Evolutionary conservation across 2,888 invertebrate genomes (phyloP), one percentile per base, ranked within the genome.

Genomic region (Idaea straminata): DNA sequence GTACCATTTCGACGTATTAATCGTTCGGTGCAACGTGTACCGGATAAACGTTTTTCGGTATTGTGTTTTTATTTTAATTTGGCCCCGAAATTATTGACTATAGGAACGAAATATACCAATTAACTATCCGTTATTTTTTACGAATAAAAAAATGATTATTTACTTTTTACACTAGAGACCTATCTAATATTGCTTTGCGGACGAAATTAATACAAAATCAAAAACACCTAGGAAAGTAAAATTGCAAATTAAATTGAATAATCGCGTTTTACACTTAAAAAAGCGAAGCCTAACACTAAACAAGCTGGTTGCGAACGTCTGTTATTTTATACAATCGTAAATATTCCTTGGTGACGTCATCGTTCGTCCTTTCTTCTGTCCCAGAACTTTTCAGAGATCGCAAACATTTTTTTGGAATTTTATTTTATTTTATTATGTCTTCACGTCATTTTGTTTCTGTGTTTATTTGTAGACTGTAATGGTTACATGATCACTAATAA

Each of bases 291-390:
- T 82, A 74, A 70, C 73, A 80, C 83, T 85, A 83, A 78, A 69
- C 73, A 82, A 83, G 79, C 81, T 79, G 77, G 77, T 85, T 85
- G 64, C 15, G 57, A 63, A 35, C 61, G 65, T 73, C 69, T 64
- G 59, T 68, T 70, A 71, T 84, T 87, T 89, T 80, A 88, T 86
- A 79, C 85, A 85, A 75, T 83, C 82, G 82, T 79, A 74, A 68
- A 82, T 81, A 67, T 77, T 79, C 70, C 80, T 69, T 67, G 76
- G 78, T 66, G 80, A 71, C 82, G 89, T 91, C 92, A 92, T 91
- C 89, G 89, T 77, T 84, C 68, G 72, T 77, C 72, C 90, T 90
- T 91, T 81, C 91, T 85, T 72, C 91, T 82, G 78, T 91, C 90
- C 88, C 89, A 91, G 79, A 89, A 87, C 58, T 88, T 83, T 67